A percentile compares a stretch with the other conserved stretches of the same genome.
Conservation (phyloP, 2,888 invertebrate species). For the Eupithecia pulchellata region DNA sequence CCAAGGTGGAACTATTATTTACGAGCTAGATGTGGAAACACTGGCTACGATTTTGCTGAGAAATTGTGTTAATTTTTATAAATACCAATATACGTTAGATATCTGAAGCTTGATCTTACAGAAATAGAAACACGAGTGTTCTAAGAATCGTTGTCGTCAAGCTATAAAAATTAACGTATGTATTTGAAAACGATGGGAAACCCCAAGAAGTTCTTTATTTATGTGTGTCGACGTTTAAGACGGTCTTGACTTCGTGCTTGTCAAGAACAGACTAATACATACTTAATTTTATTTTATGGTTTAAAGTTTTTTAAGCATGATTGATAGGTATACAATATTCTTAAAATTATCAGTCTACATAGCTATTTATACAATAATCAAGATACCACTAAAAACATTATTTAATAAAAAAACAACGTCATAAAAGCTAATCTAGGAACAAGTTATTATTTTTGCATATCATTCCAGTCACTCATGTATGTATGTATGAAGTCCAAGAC, state of each 20-base stretch:
- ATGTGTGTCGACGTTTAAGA: background rate
- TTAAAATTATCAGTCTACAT: too few species aligned
- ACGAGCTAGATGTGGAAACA: constrained; percentile 32
- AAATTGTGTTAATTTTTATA: constrained; percentile 22
- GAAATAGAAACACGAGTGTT: background rate
- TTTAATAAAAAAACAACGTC: too few species aligned
- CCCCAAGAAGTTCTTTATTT: background rate
- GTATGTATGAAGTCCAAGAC: too few species aligned
- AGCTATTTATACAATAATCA: too few species aligned
- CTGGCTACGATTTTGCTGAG: background rate
- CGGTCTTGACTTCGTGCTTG: constrained; percentile 36
- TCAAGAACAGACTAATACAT: constrained; percentile 25
- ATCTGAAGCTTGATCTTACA: background rate
- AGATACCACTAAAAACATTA: too few species aligned
- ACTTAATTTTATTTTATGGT: too few species aligned
- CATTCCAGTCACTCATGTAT: constrained; percentile 47
- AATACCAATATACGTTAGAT: background rate
- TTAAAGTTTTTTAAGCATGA: too few species aligned
- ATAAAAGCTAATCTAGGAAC: too few species aligned
- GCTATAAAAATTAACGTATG: background rate
- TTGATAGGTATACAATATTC: too few species aligned
- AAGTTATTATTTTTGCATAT: constrained; percentile 56
- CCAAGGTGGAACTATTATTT: constrained; percentile 37
- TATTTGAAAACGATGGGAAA: background rate
- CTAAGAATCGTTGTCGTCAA: background rate